phyloP scores from a whole-genome alignment of 30 jellyfish, hydroid and myxozoan genomes.

The Haliclystus octoradiatus region DNA sequence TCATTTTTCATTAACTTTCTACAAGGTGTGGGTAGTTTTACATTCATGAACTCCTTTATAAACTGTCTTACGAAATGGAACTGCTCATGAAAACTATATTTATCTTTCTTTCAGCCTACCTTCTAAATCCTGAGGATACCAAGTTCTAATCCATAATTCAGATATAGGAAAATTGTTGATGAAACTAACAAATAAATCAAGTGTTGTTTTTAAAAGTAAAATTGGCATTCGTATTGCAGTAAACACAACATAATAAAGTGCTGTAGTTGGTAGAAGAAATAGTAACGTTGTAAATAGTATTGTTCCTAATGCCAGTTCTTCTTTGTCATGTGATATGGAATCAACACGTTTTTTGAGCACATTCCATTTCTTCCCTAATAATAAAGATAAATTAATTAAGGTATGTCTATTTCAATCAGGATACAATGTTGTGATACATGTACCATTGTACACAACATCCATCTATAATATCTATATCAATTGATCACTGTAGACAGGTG shows the following conservation, averaged over 20 bases:
- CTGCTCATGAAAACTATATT: too few relatives aligned
- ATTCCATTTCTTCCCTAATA: constrained; percentile 87
- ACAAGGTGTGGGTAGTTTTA: too few relatives aligned
- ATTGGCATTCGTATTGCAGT: constrained; percentile 46
- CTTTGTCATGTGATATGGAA: constrained; percentile 68
- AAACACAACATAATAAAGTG: constrained; percentile 63
- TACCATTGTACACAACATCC: neutral
- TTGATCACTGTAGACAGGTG: too few relatives aligned
- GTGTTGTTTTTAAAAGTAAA: constrained; percentile 8
- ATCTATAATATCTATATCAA: neutral
- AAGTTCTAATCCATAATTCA: constrained; percentile 1
- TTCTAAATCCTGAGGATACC: neutral
- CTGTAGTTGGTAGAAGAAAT: constrained; percentile 86
- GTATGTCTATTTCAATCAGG: neutral
- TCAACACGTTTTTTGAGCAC: constrained; percentile 73
- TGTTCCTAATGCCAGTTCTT: constrained; percentile 84
- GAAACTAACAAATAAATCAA: constrained; percentile 1
- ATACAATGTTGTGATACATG: neutral
- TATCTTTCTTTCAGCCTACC: too few relatives aligned
- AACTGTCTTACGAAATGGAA: too few relatives aligned
- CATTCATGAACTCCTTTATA: too few relatives aligned
- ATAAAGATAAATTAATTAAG: neutral
- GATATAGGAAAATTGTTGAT: constrained; percentile 27
- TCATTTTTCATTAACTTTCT: too few relatives aligned
- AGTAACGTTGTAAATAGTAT: constrained; percentile 64